Percentiles rank a stretch among this genome's conserved stretches.
Conservation (phyloP, 2,888 invertebrate species). For the Drosophila hamatofila region DNA sequence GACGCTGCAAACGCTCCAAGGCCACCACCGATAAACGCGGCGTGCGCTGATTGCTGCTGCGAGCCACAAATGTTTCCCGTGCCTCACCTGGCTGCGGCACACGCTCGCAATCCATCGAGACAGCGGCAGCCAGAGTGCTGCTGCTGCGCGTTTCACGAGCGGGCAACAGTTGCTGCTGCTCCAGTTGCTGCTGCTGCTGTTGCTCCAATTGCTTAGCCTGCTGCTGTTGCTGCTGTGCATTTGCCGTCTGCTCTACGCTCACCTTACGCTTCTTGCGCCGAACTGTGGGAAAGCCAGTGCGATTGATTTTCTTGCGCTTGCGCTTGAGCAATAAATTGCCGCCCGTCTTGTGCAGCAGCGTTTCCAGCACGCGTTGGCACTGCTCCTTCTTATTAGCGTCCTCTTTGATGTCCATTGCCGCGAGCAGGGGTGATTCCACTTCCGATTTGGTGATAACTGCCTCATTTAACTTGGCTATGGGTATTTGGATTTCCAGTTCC, state of each 20-base stretch:
- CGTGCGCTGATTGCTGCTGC: conserved; percentile 85
- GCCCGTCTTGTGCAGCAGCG: conserved; percentile 83
- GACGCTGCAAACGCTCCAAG: conserved; percentile 87
- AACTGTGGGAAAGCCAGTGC: conserved; percentile 94
- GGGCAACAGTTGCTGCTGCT: conserved; percentile 28
- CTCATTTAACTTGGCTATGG: conserved; percentile 86
- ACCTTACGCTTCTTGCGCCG: conserved; percentile 92
- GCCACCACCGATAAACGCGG: conserved; percentile 88
- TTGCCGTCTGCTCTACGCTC: conserved; percentile 51
- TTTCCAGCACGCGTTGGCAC: conserved; percentile 81
- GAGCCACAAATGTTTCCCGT: conserved; percentile 88
- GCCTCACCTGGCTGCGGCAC: conserved; percentile 90
- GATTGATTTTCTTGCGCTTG: conserved; percentile 92
- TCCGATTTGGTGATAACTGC: conserved; percentile 85
- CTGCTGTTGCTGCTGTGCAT: conserved; percentile 13
- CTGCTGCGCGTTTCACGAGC: conserved; percentile 58
- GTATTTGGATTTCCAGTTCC: conserved; percentile 89
- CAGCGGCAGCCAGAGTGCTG: conserved; percentile 32
- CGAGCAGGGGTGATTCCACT: conserved; percentile 85
- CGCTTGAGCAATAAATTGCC: conserved; percentile 85
- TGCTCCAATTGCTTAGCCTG: background rate
- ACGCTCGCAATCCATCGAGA: conserved; percentile 86
- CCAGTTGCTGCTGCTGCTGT: background rate
- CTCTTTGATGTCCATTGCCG: conserved; percentile 68
- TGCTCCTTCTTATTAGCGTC: conserved; percentile 72